Percentiles rank a stretch among this genome's conserved stretches.
These are phyloP conservation scores for Ardeotis arabs DNA, from an alignment of 2,113 vertebrate species.

Conservation along the genomic window DNA sequence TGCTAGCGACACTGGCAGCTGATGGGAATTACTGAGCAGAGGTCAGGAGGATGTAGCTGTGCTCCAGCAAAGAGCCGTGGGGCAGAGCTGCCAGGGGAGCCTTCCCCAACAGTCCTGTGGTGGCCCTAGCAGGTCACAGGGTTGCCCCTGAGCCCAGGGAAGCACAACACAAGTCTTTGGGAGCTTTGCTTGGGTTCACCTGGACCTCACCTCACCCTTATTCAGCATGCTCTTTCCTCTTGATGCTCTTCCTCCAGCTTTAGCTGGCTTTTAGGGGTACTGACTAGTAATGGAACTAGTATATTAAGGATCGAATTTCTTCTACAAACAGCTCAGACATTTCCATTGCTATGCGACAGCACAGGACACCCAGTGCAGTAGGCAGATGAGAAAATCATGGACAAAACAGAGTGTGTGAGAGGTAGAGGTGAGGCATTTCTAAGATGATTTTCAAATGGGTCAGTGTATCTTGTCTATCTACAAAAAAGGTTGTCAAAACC, in stretches of 20 bases:
- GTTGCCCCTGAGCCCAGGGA: neutral
- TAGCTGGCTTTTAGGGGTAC: neutral
- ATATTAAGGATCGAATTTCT: neutral
- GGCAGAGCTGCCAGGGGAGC: neutral
- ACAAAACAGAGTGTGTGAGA: neutral
- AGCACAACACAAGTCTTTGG: fast-evolving
- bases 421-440: neutral
- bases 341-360: neutral
- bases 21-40: neutral
- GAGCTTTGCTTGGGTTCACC: neutral
- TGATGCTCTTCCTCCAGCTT: neutral
- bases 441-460: neutral
- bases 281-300: neutral
- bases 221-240: neutral
- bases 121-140: neutral
- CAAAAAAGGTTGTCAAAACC: neutral
- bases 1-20: neutral
- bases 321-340: neutral
- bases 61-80: neutral
- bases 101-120: neutral
- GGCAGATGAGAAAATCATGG: neutral
- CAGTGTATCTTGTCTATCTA: neutral
- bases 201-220: neutral
- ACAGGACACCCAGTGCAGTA: neutral
- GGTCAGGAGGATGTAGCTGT: neutral